Base-by-base conservation (phyloP, 1,140 invertebrate genomes). In the Neoseiulus cucumeris region DNA sequence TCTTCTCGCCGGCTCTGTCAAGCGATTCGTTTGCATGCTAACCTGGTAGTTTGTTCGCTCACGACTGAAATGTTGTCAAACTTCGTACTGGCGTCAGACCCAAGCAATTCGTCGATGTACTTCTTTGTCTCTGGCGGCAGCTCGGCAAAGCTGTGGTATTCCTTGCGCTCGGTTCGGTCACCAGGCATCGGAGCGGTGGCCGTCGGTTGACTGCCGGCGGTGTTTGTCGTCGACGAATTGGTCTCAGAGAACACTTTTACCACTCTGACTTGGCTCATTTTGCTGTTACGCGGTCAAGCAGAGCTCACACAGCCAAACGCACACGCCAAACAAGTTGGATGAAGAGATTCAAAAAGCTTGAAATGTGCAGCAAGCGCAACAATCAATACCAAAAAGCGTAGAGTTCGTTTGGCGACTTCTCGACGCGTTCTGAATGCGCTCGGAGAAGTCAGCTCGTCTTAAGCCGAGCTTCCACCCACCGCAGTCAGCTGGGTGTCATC, bases 51-150 rank as follows among this genome's bases (percentile, higher is more conserved):
- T 33, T 59, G 14, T 25, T 59, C 51, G 51, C 51, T 59, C 51
- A 59, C 51, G 33, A 59, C 51, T 20, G 51, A 59, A 59, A 59
- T 59, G 22, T 59, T 59, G 51, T 59, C 51, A 20, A 59, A 59
- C 33, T 59, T 59, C n/a, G 51, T 59, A 2, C 22, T 59, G 14
- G 51, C 51, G 14, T 59, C 51, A 17, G 51, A 25, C 14, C 51
- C 51, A 17, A 59, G 51, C 51, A 59, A 33, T 20, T 59, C 51
- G 33, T 59, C 51, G 51, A 59, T 59, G 51, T 59, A 59, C 22
- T 59, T 59, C 12, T 33, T 17, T 2, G 51, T 25, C 14, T 59
- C 51, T 25, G 51, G 14, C 14, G 51, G 51, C 4, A 59, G 22
- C 22, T 59, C 51, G 17, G 25, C 22, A 20, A 59, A 59, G 33